Evolutionary conservation across 2,888 invertebrate genomes (phyloP), one percentile per base, ranked within the genome.

Genomic region (Paralinhomoeus sp.): DNA sequence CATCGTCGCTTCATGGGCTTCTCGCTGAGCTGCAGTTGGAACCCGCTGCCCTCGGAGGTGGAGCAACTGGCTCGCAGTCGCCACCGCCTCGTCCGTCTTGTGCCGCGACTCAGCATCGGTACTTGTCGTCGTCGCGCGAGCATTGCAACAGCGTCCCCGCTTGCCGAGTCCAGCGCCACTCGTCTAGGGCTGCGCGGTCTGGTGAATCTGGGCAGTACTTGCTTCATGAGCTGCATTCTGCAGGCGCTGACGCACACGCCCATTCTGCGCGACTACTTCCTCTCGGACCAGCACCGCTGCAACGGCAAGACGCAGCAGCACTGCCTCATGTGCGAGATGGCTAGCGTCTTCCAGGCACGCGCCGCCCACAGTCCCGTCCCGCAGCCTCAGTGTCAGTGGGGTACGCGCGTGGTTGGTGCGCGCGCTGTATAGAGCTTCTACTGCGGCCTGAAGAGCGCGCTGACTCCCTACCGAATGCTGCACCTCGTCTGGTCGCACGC

Each of bases 401-500:
- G n/a, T n/a, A 27, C 39, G 24, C 39, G 23, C 39, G 31, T 40
- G 18, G 73, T 89, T n/a, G n/a, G n/a, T n/a, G n/a, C n/a, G n/a
- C n/a, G n/a, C 89, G 67, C 89, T 89, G 67, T 82, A 9, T 12
- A 27, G 27, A 27, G 27, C 27, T 27, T 27, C 27, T 27, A 27
- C 12, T 27, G 80, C 7, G 87, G 87, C 23, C 77, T 78, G 41
- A 76, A 78, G 57, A 75, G 77, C 2, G 87, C 91, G 0, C 68
- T 89, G 58, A 82, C 82, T 24, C 73, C 91, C 43, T 81, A 82
- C 64, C 77, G 81, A 40, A 70, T 93, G 48, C 71, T 93, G 49
- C 81, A 87, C 67, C 71, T 87, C 60, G 85, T 87, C 57, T 93
- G 87, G 89, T 84, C 81, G n/a, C 83, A 89, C 66, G 85, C 84